These are phyloP conservation scores for Cotesia glomerata DNA, from an alignment of 1,140 invertebrate genomes.

Conservation along the genomic window DNA sequence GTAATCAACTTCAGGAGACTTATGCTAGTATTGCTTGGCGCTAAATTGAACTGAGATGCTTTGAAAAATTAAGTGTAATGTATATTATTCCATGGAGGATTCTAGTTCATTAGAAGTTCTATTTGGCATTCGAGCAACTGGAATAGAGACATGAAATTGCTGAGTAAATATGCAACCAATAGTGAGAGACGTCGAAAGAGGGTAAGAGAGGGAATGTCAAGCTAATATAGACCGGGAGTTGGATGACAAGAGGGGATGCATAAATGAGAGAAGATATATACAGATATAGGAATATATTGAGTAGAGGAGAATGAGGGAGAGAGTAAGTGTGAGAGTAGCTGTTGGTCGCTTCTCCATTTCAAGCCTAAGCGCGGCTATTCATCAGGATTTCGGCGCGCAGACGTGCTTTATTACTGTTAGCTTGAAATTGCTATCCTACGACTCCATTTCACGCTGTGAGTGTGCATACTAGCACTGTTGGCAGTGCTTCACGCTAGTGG, in stretches of 20 bases:
- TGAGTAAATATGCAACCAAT: slow-evolving; percentile 23
- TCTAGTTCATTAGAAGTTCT: not conserved
- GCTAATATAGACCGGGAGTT: slow-evolving; percentile 19
- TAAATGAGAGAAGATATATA: slow-evolving; percentile 24
- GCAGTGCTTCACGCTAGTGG: slow-evolving; percentile 21
- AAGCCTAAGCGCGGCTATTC: slow-evolving; percentile 65
- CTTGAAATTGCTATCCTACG: slow-evolving; percentile 65
- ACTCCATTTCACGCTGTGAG: slow-evolving; percentile 60
- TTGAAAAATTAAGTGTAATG: not conserved
- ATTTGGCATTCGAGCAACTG: not conserved
- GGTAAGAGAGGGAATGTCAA: not conserved
- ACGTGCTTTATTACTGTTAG: slow-evolving; percentile 64
- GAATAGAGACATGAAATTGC: slow-evolving; percentile 25
- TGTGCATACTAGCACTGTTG: slow-evolving; percentile 34
- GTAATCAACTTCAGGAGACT: no score
- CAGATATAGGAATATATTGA: not conserved
- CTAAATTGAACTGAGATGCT: not conserved
- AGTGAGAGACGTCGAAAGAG: not conserved
- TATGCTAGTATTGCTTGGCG: no score
- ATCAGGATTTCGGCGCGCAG: slow-evolving; percentile 65
- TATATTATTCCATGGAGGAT: no score
- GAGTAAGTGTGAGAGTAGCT: slow-evolving; percentile 56
- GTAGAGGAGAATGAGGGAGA: slow-evolving; percentile 39
- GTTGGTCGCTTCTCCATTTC: slow-evolving; percentile 63
- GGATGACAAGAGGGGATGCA: slow-evolving; percentile 14